Percentiles rank a stretch among this genome's conserved stretches.
phyloP scores from a whole-genome alignment of 2,888 invertebrate genomes.

The Cosmopolites sordidus region DNA sequence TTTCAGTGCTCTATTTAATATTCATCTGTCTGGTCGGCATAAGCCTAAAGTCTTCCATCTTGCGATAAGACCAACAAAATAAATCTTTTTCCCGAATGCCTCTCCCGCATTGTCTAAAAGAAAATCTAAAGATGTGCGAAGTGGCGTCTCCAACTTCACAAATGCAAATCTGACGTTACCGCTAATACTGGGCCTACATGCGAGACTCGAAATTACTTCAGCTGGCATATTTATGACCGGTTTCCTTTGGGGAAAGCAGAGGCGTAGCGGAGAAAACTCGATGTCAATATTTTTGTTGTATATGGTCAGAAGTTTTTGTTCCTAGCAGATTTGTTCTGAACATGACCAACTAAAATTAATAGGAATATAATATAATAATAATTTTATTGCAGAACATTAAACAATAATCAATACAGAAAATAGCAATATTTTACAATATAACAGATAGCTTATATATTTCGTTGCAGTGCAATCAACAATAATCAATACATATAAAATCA shows the following conservation, averaged over 20 bases:
- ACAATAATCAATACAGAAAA: too few relatives aligned
- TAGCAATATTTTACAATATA: too few relatives aligned
- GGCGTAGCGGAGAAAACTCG: not conserved
- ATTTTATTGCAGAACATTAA: too few relatives aligned
- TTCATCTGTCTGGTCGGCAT: not conserved
- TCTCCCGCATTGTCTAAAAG: conserved; percentile 19
- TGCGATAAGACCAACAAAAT: conserved; percentile 8
- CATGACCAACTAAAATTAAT: too few relatives aligned
- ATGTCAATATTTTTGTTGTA: too few relatives aligned
- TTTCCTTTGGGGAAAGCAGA: conserved; percentile 28
- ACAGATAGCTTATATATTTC: too few relatives aligned
- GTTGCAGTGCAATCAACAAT: too few relatives aligned
- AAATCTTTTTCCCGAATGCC: conserved; percentile 17
- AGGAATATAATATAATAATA: too few relatives aligned
- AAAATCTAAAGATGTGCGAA: conserved; percentile 24
- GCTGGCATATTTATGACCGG: conserved; percentile 44
- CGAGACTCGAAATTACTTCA: conserved; percentile 39
- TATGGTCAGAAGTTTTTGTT: too few relatives aligned
- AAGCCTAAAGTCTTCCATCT: conserved; percentile 5
- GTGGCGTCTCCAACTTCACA: conserved; percentile 43
- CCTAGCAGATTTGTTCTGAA: too few relatives aligned
- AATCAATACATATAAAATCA: too few relatives aligned
- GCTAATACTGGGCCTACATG: conserved; percentile 42
- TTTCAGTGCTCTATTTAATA: not conserved
- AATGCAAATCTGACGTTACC: conserved; percentile 46